Conservation (phyloP, 1,140 invertebrate genomes). For the Oedothorax gibbosus region DNA sequence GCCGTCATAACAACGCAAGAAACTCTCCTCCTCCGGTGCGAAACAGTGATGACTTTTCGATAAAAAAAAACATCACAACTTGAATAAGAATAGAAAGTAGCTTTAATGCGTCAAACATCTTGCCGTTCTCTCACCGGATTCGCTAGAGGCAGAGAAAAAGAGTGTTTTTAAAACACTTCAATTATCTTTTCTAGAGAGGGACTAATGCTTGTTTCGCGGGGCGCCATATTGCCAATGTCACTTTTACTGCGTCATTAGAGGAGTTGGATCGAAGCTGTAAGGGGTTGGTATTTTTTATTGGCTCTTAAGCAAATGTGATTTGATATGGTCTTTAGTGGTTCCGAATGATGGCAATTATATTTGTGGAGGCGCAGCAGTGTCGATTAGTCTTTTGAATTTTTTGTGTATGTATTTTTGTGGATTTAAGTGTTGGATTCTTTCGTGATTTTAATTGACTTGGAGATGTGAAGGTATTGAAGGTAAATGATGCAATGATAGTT, state of each 20-base stretch:
- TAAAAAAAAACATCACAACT: conserved; percentile 31
- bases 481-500: conserved; percentile 45
- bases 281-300: conserved; percentile 41
- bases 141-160: background rate
- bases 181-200: conserved; percentile 32
- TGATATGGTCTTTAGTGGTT: conserved; percentile 33
- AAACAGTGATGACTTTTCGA: conserved; percentile 59
- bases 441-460: background rate
- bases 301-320: conserved; percentile 54
- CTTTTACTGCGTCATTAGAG: conserved; percentile 56
- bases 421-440: background rate
- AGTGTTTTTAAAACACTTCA: conserved; percentile 55
- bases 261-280: conserved; percentile 11
- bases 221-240: conserved; percentile 29
- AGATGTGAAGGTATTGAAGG: background rate
- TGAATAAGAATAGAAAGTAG: conserved; percentile 58
- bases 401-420: background rate
- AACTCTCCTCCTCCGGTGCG: conserved; percentile 46
- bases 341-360: conserved; percentile 54
- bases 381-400: conserved; percentile 10
- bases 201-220: conserved; percentile 56
- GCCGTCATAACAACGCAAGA: conserved; percentile 40
- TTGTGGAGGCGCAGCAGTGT: background rate
- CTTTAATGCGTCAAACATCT: conserved; percentile 51
- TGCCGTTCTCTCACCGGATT: conserved; percentile 36